phyloP scores from a whole-genome alignment of 2,113 vertebrate species.

The Myotis brandtii region DNA sequence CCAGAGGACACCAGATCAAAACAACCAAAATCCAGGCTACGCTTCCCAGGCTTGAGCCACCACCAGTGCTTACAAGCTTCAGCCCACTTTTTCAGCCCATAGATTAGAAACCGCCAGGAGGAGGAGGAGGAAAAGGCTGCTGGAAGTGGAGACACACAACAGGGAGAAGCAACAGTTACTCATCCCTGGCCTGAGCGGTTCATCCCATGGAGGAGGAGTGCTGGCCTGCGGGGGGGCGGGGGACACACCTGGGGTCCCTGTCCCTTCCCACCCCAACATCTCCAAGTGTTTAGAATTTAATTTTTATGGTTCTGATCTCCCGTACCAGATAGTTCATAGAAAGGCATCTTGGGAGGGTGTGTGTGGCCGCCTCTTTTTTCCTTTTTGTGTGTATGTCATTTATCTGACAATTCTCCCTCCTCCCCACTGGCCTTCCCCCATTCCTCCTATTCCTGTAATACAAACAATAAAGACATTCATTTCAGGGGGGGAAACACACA shows the following conservation, averaged over 20 bases:
- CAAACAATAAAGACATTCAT: slow-evolving; percentile 65
- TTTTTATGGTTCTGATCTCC: background rate
- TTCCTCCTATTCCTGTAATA: slow-evolving; percentile 52
- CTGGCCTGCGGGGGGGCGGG: background rate
- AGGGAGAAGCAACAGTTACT: background rate
- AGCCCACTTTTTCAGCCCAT: background rate
- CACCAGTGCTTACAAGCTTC: background rate
- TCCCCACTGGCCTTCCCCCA: slow-evolving; percentile 22
- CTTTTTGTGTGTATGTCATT: slow-evolving; percentile 36
- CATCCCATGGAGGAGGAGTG: background rate
- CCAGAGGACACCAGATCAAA: background rate
- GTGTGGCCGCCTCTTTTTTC: background rate
- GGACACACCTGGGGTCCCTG: background rate
- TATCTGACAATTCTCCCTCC: slow-evolving; percentile 31
- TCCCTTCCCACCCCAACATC: background rate
- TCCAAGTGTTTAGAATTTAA: slow-evolving; percentile 24
- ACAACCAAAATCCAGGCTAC: background rate
- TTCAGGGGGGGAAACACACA: background rate
- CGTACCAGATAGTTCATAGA: background rate
- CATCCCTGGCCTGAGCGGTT: background rate
- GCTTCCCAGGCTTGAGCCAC: background rate
- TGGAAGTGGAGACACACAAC: background rate
- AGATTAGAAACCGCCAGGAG: background rate
- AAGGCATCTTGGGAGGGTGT: background rate
- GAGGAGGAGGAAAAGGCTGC: background rate